Conservation (phyloP, 2,113 vertebrate species). For the Misgurnus anguillicaudatus region DNA sequence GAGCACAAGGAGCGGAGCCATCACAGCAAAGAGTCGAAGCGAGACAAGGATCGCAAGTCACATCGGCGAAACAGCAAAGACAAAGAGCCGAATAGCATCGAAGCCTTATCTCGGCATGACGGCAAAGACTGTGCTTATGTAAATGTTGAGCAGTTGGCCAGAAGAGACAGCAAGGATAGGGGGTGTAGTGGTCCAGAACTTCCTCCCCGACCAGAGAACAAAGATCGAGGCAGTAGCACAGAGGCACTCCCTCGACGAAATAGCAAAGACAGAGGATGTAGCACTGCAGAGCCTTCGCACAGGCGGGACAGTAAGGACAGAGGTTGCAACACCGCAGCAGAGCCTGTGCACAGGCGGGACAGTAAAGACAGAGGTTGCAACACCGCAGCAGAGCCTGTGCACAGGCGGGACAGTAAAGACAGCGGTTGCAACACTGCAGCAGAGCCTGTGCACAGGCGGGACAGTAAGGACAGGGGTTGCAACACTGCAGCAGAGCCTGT, state of each 20-base stretch:
- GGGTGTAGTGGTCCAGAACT: constrained; percentile 18
- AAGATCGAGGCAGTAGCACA: constrained; percentile 56
- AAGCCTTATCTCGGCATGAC: constrained; percentile 55
- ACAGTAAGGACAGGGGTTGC: constrained; percentile 61
- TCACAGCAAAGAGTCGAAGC: constrained; percentile 74
- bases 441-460: constrained; percentile 49
- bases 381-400: constrained; percentile 54
- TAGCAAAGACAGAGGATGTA: constrained; percentile 69
- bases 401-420: constrained; percentile 47
- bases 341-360: constrained; percentile 60
- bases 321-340: constrained; percentile 58
- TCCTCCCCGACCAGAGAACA: constrained; percentile 44
- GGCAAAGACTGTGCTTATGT: constrained; percentile 29
- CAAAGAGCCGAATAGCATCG: constrained; percentile 56
- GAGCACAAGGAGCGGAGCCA: constrained; percentile 54
- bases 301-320: constrained; percentile 69
- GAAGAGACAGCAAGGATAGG: constrained; percentile 48
- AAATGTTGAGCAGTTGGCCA: constrained; percentile 25
- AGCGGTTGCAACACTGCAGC: background rate
- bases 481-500: constrained; percentile 57
- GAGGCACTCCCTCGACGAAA: constrained; percentile 63
- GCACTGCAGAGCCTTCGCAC: constrained; percentile 56
- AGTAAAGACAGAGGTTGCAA: constrained; percentile 64
- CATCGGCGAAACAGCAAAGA: constrained; percentile 67
- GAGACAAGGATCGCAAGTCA: constrained; percentile 75